phyloP scores from a whole-genome alignment of 2,113 vertebrate genomes.

The Piaya cayana region DNA sequence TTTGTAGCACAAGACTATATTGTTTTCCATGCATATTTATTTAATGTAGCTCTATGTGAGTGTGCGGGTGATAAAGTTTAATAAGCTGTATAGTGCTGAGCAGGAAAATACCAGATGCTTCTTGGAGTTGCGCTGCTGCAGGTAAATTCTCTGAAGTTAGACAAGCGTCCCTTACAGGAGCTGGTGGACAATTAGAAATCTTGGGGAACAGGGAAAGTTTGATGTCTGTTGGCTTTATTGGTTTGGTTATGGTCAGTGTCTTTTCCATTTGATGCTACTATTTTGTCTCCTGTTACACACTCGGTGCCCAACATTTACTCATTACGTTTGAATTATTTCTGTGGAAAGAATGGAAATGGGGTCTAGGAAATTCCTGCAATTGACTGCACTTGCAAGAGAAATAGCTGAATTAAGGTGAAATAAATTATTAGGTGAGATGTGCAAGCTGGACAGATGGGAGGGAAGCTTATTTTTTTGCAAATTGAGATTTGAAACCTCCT shows the following conservation, averaged over 20 bases:
- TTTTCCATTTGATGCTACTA: background rate
- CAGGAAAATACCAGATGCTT: background rate
- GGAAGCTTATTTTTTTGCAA: background rate
- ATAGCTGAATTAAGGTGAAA: background rate
- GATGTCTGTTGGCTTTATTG: background rate
- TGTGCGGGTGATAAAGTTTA: background rate
- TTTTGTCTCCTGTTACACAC: background rate
- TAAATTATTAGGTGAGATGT: slow-evolving; percentile 31
- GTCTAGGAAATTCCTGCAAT: background rate
- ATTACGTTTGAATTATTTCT: background rate
- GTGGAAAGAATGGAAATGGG: background rate
- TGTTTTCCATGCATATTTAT: background rate
- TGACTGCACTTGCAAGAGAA: background rate
- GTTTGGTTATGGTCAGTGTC: background rate
- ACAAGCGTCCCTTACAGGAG: background rate
- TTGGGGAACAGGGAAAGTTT: background rate
- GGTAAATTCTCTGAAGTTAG: background rate
- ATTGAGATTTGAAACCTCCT: slow-evolving; percentile 5
- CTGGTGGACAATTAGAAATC: background rate
- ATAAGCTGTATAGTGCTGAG: background rate
- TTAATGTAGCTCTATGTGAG: background rate
- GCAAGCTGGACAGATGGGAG: background rate
- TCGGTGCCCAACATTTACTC: background rate
- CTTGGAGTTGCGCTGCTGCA: background rate
- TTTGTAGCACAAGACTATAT: background rate